These are phyloP conservation scores for Malurus melanocephalus DNA, from an alignment of 2,113 vertebrate genomes.

Conservation along the genomic window DNA sequence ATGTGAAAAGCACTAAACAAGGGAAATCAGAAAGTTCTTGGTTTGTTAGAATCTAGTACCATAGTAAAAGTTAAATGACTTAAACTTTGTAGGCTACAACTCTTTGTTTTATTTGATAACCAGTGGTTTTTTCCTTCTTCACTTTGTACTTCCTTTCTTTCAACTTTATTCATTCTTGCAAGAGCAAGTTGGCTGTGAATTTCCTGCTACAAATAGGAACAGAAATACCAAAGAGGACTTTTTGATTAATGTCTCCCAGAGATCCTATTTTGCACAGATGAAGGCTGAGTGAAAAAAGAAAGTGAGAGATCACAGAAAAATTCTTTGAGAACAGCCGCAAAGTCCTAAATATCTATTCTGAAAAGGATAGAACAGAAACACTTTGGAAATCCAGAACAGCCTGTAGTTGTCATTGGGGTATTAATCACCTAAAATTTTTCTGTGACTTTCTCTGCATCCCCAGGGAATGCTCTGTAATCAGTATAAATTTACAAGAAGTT, in stretches of 20 bases:
- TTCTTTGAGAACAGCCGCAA: not conserved
- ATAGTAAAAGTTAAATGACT: not conserved
- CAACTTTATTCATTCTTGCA: not conserved
- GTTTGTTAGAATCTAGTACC: not conserved
- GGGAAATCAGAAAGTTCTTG: not conserved
- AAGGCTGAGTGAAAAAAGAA: not conserved
- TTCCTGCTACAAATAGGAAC: not conserved
- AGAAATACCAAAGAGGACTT: not conserved
- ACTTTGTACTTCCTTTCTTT: not conserved
- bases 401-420: not conserved
- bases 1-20: not conserved
- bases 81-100: not conserved
- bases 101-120: not conserved
- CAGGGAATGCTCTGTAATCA: not conserved
- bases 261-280: not conserved
- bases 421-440: not conserved
- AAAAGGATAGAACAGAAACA: not conserved
- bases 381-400: not conserved
- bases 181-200: not conserved
- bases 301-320: not conserved
- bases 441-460: not conserved
- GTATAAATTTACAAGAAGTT: not conserved
- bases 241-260: not conserved
- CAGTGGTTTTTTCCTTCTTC: not conserved
- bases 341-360: not conserved